A percentile compares a stretch with the other conserved stretches of the same genome.
These are phyloP conservation scores for Gobiocypris rarus DNA, from an alignment of 2,113 vertebrate species.

Conservation along the genomic window DNA sequence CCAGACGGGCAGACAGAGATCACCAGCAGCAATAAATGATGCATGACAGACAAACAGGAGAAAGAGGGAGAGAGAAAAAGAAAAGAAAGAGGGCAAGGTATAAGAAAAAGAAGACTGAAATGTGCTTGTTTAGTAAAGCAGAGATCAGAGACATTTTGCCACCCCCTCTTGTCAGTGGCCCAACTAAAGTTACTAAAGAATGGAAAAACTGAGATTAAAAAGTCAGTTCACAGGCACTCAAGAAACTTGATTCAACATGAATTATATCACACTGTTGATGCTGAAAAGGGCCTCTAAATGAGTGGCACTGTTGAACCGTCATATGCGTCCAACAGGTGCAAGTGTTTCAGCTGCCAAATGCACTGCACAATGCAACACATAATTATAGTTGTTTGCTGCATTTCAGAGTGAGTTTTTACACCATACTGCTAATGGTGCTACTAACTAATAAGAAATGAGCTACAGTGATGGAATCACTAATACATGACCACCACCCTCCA, in stretches of 20 bases:
- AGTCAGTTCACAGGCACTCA: background rate
- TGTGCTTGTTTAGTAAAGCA: constrained; percentile 59
- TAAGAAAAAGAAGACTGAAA: constrained; percentile 71
- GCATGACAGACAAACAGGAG: constrained; percentile 73
- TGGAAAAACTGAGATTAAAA: background rate
- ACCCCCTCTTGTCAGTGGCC: constrained; percentile 1
- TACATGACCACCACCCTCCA: background rate
- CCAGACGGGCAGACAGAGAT: constrained; percentile 60
- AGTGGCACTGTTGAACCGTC: background rate
- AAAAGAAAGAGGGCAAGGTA: constrained; percentile 68
- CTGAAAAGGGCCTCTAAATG: background rate
- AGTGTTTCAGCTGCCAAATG: constrained; percentile 5
- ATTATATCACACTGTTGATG: background rate
- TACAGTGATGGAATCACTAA: background rate
- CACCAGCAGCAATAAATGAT: constrained; percentile 45
- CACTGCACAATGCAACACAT: background rate
- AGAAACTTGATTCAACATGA: background rate
- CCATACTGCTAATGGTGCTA: background rate
- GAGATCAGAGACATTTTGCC: constrained; percentile 48
- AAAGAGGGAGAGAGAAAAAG: constrained; percentile 61
- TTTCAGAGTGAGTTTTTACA: background rate
- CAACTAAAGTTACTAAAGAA: constrained; percentile 10
- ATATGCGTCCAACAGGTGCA: constrained; percentile 1
- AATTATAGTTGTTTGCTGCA: background rate
- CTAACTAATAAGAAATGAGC: constrained; percentile 1